These are phyloP conservation scores for Hydraecia micacea DNA, from an alignment of 2,888 invertebrate species.

Conservation along the genomic window DNA sequence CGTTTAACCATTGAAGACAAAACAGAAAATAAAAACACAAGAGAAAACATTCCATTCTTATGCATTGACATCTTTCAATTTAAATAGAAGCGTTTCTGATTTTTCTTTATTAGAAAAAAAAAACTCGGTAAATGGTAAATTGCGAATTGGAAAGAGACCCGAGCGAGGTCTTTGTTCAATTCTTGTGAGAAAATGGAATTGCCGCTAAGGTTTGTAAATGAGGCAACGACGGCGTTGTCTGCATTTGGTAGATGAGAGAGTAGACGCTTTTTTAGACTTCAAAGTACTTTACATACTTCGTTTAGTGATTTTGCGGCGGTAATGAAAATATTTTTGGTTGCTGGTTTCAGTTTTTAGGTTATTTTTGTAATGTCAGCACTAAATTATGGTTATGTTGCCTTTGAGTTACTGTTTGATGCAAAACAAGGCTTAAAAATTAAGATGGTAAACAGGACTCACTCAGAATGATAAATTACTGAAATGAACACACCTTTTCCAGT, in stretches of 20 bases:
- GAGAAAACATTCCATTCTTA: slow-evolving; percentile 51
- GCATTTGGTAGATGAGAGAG: slow-evolving; percentile 44
- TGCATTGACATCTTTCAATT: slow-evolving; percentile 69
- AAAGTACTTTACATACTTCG: slow-evolving; percentile 37
- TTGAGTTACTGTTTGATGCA: too few species aligned
- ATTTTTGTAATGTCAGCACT: neutral
- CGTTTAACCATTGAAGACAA: slow-evolving; percentile 45
- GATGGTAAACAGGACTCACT: neutral
- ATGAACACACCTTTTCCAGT: neutral
- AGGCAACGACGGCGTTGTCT: slow-evolving; percentile 60
- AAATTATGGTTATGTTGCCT: too few species aligned
- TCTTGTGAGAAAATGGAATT: slow-evolving; percentile 69
- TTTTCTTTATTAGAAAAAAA: slow-evolving; percentile 61
- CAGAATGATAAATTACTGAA: neutral
- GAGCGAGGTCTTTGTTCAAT: slow-evolving; percentile 64
- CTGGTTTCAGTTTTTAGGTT: neutral
- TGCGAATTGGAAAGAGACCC: slow-evolving; percentile 66
- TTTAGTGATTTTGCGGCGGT: slow-evolving; percentile 16
- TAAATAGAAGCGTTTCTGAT: slow-evolving; percentile 57
- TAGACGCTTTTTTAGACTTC: slow-evolving; percentile 50
- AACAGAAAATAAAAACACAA: slow-evolving; percentile 50
- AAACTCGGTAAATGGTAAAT: slow-evolving; percentile 64
- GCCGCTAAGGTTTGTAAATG: slow-evolving; percentile 67
- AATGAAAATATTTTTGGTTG: neutral
- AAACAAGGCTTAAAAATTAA: neutral